phyloP scores from a whole-genome alignment of 2,888 invertebrate species.

The Oxyscelio sp. region DNA sequence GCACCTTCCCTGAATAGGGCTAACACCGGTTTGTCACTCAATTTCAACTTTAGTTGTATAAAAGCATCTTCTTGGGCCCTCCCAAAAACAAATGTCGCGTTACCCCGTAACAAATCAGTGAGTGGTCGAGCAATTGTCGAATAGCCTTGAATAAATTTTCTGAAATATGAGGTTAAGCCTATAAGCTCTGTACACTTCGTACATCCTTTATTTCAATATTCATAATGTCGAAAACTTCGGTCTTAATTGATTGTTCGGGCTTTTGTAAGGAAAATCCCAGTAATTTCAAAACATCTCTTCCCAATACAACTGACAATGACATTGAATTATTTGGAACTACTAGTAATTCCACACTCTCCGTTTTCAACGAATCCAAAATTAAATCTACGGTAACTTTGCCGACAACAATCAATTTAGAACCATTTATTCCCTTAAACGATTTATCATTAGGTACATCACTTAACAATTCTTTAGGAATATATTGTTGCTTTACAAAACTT shows the following conservation, averaged over 20 bases:
- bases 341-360: not conserved
- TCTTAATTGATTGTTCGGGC: not conserved
- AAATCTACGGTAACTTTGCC: not conserved
- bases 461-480: too few species aligned
- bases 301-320: not conserved
- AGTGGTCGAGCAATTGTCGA: not conserved
- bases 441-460: too few species aligned
- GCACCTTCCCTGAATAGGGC: too few species aligned
- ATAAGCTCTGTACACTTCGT: not conserved
- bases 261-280: not conserved
- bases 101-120: not conserved
- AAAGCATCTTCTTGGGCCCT: too few species aligned
- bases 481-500: not conserved
- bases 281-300: not conserved
- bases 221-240: constrained; percentile 2
- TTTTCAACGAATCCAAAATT: not conserved
- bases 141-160: not conserved
- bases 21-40: too few species aligned
- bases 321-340: constrained; percentile 9
- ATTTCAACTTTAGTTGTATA: too few species aligned
- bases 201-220: constrained; percentile 7
- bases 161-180: not conserved
- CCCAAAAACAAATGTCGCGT: not conserved
- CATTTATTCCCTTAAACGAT: not conserved
- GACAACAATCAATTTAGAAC: not conserved